Evolutionary conservation across 2,113 vertebrate species (phyloP).

Genomic region (Ameiurus melas): DNA sequence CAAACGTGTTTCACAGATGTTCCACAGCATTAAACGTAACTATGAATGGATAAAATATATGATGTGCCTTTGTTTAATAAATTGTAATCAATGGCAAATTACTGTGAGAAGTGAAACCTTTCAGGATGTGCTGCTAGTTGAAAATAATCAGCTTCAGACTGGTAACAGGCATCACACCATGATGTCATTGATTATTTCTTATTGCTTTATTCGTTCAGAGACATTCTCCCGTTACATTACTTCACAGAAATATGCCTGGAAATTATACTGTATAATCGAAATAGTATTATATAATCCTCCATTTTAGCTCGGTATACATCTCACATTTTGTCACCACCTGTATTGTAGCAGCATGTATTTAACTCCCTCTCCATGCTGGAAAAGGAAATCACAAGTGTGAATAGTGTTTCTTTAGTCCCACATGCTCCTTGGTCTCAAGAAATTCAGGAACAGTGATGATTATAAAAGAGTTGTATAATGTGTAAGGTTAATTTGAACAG

Average conservation of each 20-base stretch:
- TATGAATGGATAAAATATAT: not conserved
- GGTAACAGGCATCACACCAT: not conserved
- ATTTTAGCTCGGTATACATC: not conserved
- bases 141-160: not conserved
- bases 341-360: not conserved
- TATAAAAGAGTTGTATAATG: conserved; percentile 42
- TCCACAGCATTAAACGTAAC: not conserved
- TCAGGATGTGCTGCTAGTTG: not conserved
- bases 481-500: conserved; percentile 61
- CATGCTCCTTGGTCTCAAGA: not conserved
- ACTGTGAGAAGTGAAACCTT: not conserved
- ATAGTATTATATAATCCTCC: not conserved
- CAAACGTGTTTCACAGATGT: not conserved
- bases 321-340: not conserved
- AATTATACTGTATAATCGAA: not conserved
- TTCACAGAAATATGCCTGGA: not conserved
- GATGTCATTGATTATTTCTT: not conserved
- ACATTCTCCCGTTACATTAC: not conserved
- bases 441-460: not conserved
- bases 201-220: not conserved
- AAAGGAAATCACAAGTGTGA: not conserved
- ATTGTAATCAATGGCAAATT: not conserved
- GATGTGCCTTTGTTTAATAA: not conserved
- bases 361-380: not conserved
- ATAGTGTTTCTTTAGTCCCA: not conserved